Percentiles rank a stretch among this genome's conserved stretches.
These are phyloP conservation scores for Orchestes rusci DNA, from an alignment of 2,888 invertebrate genomes.

Conservation along the genomic window DNA sequence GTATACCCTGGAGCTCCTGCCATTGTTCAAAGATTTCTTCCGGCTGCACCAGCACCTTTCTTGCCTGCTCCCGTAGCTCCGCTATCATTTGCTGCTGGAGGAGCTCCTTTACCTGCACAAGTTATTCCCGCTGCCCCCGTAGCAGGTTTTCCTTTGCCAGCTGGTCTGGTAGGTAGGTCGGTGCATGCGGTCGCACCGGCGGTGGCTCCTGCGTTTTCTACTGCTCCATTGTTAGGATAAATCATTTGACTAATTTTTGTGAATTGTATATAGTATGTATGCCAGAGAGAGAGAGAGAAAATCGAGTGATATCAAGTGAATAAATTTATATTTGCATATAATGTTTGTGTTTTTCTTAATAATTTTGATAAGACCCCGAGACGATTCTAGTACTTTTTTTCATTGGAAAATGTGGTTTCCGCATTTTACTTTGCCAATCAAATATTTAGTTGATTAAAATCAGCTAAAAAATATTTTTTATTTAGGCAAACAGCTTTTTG, in stretches of 20 bases:
- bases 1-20: slow-evolving; percentile 30
- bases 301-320: too few relatives aligned
- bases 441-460: too few relatives aligned
- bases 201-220: slow-evolving; percentile 19
- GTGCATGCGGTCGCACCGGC: slow-evolving; percentile 33
- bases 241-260: slow-evolving; percentile 2
- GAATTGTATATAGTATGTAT: too few relatives aligned
- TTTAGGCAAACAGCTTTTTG: too few relatives aligned
- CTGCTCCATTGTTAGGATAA: slow-evolving; percentile 26
- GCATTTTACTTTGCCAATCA: too few relatives aligned
- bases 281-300: too few relatives aligned
- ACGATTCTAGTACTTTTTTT: too few relatives aligned
- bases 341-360: too few relatives aligned
- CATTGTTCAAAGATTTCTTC: slow-evolving; percentile 26
- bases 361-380: too few relatives aligned
- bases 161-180: slow-evolving; percentile 23
- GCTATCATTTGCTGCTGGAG: slow-evolving; percentile 28
- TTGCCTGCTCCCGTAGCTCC: slow-evolving; percentile 20
- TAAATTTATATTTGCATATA: too few relatives aligned
- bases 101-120: slow-evolving; percentile 13
- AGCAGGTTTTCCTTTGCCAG: slow-evolving; percentile 4
- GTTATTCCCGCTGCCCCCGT: slow-evolving; percentile 7
- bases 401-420: too few relatives aligned
- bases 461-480: too few relatives aligned
- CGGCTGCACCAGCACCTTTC: slow-evolving; percentile 22